Evolutionary conservation across 2,113 vertebrate species (phyloP).

Genomic region (Paratilapia polleni): DNA sequence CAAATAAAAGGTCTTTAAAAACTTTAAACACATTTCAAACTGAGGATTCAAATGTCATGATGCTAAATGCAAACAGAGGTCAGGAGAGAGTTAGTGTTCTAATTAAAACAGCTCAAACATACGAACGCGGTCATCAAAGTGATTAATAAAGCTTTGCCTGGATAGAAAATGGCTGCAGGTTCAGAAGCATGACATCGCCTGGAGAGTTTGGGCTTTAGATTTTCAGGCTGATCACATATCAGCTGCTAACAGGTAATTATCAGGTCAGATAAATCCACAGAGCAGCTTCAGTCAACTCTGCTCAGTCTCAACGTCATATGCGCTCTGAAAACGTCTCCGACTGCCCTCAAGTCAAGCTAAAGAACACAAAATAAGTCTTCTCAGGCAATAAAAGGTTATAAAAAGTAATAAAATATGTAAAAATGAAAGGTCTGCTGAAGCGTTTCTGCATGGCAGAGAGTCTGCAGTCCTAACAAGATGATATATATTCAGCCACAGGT

Average conservation of each 20-base stretch:
- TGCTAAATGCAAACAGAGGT: background rate
- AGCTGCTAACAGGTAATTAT: background rate
- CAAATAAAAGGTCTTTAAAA: background rate
- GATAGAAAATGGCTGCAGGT: background rate
- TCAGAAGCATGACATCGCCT: background rate
- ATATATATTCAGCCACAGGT: background rate
- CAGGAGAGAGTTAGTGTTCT: constrained; percentile 15
- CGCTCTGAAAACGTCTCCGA: background rate
- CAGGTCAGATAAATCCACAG: background rate
- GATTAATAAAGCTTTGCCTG: background rate
- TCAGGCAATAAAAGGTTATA: constrained; percentile 10
- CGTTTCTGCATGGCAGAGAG: constrained; percentile 31
- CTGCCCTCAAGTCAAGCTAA: background rate
- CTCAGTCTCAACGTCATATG: background rate
- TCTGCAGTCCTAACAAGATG: constrained; percentile 2
- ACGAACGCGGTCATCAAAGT: background rate
- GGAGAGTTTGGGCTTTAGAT: background rate
- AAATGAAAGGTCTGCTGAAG: constrained; percentile 45
- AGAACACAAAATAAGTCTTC: background rate
- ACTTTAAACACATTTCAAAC: background rate
- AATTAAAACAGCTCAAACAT: background rate
- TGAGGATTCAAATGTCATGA: background rate
- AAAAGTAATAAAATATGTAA: constrained; percentile 19
- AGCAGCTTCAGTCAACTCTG: background rate
- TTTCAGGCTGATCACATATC: background rate